Percentiles rank a stretch among this genome's conserved stretches.
Conservation (phyloP, 2,797 vertebrate genomes). For the Triplophysa yarkandensis region DNA sequence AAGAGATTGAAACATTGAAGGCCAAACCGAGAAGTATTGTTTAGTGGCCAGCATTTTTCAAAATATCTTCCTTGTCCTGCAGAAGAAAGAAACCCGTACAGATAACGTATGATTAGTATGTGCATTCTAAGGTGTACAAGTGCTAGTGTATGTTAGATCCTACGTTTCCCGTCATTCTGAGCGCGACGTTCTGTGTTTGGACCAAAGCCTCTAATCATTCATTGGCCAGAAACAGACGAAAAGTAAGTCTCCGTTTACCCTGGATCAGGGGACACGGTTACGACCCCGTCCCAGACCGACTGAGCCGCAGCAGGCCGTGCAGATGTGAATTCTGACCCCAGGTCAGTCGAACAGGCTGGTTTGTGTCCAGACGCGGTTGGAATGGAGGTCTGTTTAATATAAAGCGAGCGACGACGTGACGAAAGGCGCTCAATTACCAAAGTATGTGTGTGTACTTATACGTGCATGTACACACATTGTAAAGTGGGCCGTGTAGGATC, state of each 20-base stretch:
- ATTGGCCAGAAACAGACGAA: slow-evolving; percentile 38
- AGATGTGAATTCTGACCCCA: slow-evolving; percentile 31
- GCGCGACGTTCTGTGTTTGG: slow-evolving; percentile 43
- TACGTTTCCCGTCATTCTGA: slow-evolving; percentile 9
- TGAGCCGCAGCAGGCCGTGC: background rate
- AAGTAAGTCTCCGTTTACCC: slow-evolving; percentile 29
- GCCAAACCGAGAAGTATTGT: no score
- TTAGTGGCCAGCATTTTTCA: no score
- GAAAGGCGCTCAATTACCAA: background rate
- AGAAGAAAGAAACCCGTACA: no score
- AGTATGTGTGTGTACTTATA: background rate
- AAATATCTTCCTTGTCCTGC: no score
- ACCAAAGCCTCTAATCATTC: slow-evolving; percentile 21
- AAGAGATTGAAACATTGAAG: background rate
- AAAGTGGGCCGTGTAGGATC: slow-evolving; percentile 21
- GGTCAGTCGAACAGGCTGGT: slow-evolving; percentile 16
- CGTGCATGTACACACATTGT: slow-evolving; percentile 7
- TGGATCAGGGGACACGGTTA: slow-evolving; percentile 13
- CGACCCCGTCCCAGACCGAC: slow-evolving; percentile 17
- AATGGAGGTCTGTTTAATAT: slow-evolving; percentile 4
- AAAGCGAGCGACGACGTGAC: background rate
- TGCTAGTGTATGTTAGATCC: background rate
- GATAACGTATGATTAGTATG: no score
- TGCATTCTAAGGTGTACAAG: no score
- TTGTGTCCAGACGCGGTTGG: slow-evolving; percentile 10